phyloP scores from a whole-genome alignment of 2,888 invertebrate genomes.

The Caenorhabditis sp. region DNA sequence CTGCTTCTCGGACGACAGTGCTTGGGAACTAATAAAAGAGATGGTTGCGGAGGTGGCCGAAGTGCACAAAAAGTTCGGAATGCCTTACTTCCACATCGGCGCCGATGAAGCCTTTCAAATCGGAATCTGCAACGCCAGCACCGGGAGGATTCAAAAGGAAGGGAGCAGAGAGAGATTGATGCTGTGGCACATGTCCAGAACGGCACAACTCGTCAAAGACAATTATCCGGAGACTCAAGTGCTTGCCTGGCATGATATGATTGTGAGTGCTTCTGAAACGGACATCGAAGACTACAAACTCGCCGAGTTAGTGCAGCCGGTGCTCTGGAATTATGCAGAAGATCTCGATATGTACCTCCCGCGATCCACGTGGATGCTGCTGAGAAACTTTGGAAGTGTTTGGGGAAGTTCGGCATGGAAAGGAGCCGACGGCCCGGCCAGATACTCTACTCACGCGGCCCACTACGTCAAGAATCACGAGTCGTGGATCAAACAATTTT shows the following conservation, averaged over 20 bases:
- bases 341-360: slow-evolving; percentile 76
- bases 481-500: slow-evolving; percentile 80
- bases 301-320: slow-evolving; percentile 72
- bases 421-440: slow-evolving; percentile 81
- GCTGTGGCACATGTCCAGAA: slow-evolving; percentile 75
- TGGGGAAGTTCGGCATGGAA: slow-evolving; percentile 88
- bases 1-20: slow-evolving; percentile 78
- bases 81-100: slow-evolving; percentile 83
- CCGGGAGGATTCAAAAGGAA: slow-evolving; percentile 58
- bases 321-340: slow-evolving; percentile 78
- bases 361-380: slow-evolving; percentile 82
- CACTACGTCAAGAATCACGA: slow-evolving; percentile 81
- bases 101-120: slow-evolving; percentile 81
- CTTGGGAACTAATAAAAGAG: slow-evolving; percentile 79
- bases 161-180: slow-evolving; percentile 63
- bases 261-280: slow-evolving; percentile 67
- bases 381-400: slow-evolving; percentile 83
- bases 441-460: slow-evolving; percentile 80
- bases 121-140: slow-evolving; percentile 72
- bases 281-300: slow-evolving; percentile 69
- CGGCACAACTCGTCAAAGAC: slow-evolving; percentile 70
- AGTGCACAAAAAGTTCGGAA: slow-evolving; percentile 80
- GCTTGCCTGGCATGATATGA: slow-evolving; percentile 79
- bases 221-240: slow-evolving; percentile 64
- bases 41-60: slow-evolving; percentile 77